Evolutionary conservation across 2,888 invertebrate genomes (phyloP), one percentile per base, ranked within the genome.

Genomic region (Dioctria linearis): DNA sequence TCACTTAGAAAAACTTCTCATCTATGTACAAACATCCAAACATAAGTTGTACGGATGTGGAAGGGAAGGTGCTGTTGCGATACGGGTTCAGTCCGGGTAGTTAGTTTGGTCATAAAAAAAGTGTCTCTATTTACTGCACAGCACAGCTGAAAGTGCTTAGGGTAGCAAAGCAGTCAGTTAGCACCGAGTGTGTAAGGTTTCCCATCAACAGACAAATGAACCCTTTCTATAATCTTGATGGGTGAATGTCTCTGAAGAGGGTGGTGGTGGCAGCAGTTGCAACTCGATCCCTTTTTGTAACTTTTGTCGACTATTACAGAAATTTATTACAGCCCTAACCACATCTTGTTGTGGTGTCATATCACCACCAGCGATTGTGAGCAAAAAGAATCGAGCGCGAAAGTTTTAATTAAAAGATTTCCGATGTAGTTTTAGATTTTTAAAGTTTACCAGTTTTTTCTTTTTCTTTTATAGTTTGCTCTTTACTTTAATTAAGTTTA

Each of bases 341-440:
- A 54, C 11, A 54, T 54, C 54, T 54, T 54, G 54, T 54, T 54
- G 54, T 11, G 11, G 54, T 6, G 54, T n/a, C 6, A 54, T 54
- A 54, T 54, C 11, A 11, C 54, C 11, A n/a, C 54, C 11, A n/a
- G n/a, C 1, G 46, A 46, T 46, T 46, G 46, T 46, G 25, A 25
- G 0, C 46, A 46, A 25, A 25, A 25, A 0, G 54, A 54, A 54
- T 3, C 6, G 46, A 2, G 25, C 11, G 2, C 11, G 54, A 54
- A 54, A 54, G 54, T 54, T 54, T 54, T 54, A 54, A 54, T 54
- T 54, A 54, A 11, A 54, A 54, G n/a, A 46, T 8, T 54, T 8
- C 8, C 25, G 25, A 25, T n/a, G 54, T 8, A n/a, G 54, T 11
- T 11, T 8, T n/a, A n/a, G 54, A 4, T 54, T 54, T 54, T 54